Conservation (phyloP, 2,113 vertebrate genomes). For the Leucoraja erinaceus region DNA sequence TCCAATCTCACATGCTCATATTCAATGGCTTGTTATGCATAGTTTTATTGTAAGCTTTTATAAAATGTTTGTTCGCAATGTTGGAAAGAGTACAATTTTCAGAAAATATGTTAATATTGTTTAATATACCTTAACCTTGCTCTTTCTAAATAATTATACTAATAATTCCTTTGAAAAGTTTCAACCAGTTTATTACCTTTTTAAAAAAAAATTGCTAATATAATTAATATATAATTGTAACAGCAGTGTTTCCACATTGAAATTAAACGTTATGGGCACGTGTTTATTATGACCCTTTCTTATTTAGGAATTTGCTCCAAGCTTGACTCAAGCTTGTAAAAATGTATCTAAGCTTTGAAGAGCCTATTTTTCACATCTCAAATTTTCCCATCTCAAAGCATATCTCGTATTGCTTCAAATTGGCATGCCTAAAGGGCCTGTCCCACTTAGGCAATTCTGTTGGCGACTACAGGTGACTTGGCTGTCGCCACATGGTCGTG, state of each 20-base stretch:
- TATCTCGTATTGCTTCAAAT: not conserved
- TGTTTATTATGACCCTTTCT: not conserved
- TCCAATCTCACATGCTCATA: not conserved
- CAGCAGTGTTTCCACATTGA: not conserved
- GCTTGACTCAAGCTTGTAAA: not conserved
- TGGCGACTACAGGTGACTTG: too few relatives aligned
- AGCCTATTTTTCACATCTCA: too few relatives aligned
- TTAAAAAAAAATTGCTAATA: not conserved
- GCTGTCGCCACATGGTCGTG: too few relatives aligned
- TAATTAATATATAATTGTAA: not conserved
- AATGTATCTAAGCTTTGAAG: not conserved
- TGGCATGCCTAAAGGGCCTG: not conserved
- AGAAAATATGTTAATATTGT: not conserved
- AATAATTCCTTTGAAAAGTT: not conserved
- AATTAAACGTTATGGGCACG: not conserved
- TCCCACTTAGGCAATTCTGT: too few relatives aligned
- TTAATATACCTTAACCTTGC: not conserved
- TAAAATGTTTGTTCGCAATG: not conserved
- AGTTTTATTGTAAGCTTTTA: not conserved
- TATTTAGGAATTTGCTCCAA: not conserved
- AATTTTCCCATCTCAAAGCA: not conserved
- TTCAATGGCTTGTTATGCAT: not conserved
- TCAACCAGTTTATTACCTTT: not conserved
- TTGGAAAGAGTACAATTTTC: not conserved
- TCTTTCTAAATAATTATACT: not conserved